Percentiles rank a stretch among this genome's conserved stretches.
phyloP scores from a whole-genome alignment of 37 sponge, comb jelly and placozoan genomes.

The Sycon ciliatum region DNA sequence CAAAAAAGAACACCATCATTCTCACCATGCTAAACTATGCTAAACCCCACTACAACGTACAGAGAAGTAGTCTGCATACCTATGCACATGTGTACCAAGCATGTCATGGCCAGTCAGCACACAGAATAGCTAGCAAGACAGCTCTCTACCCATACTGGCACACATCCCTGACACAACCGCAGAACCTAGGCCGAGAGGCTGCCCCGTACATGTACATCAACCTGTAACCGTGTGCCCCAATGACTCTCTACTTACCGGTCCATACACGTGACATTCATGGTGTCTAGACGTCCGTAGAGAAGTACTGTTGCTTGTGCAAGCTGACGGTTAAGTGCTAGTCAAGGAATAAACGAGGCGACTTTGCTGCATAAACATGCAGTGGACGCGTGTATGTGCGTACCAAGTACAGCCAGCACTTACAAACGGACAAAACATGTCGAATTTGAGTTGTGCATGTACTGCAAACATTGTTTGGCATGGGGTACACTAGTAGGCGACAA shows the following conservation, averaged over 20 bases:
- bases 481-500: too few relatives aligned
- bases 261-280: conserved; percentile 65
- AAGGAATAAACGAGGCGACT: not conserved
- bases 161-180: not conserved
- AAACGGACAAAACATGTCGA: too few relatives aligned
- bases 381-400: not conserved
- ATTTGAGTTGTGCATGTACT: too few relatives aligned
- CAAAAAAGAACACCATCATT: too few relatives aligned
- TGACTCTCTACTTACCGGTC: conserved; percentile 49
- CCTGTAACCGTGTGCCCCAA: not conserved
- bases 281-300: conserved; percentile 61
- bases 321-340: conserved; percentile 20
- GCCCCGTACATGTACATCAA: not conserved
- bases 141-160: not conserved
- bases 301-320: conserved; percentile 59
- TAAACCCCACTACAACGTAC: too few relatives aligned
- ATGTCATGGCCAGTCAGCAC: too few relatives aligned
- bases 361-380: not conserved
- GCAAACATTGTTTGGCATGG: too few relatives aligned
- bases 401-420: not conserved
- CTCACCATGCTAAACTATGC: too few relatives aligned
- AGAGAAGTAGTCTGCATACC: too few relatives aligned
- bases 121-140: not conserved
- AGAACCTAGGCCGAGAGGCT: too few relatives aligned
- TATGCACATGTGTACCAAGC: too few relatives aligned